Evolutionary conservation across 2,113 vertebrate genomes (phyloP).

Genomic region (Nycticorax nycticorax): DNA sequence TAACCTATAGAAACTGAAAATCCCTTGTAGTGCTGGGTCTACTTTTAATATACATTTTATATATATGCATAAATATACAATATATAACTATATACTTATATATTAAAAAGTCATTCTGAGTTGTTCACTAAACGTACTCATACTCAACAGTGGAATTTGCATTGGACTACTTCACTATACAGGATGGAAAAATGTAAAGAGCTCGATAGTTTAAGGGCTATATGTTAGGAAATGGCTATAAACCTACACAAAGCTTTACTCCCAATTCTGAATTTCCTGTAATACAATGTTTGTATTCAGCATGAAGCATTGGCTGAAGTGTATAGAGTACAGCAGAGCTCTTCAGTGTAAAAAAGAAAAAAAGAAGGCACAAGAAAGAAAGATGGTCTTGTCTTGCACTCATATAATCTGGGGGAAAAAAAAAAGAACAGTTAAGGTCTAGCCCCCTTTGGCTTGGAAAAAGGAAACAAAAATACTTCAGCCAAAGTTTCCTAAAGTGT

Average conservation of each 20-base stretch:
- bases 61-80: background rate
- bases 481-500: background rate
- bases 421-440: background rate
- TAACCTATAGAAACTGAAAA: background rate
- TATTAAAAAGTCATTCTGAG: background rate
- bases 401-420: too few relatives aligned
- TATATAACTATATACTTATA: background rate
- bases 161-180: background rate
- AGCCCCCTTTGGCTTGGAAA: fast-evolving
- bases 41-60: background rate
- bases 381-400: background rate
- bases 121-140: background rate
- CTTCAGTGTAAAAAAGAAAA: background rate
- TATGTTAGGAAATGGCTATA: background rate
- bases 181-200: background rate
- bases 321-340: background rate
- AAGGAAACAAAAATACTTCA: background rate
- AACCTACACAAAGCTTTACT: background rate
- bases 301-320: background rate
- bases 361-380: background rate
- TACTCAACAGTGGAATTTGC: background rate
- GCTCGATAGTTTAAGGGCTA: background rate
- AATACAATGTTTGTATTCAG: background rate
- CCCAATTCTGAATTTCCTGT: background rate
- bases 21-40: background rate